phyloP scores from a whole-genome alignment of 1,140 invertebrate genomes.

The Pygmarrhopalites habei region DNA sequence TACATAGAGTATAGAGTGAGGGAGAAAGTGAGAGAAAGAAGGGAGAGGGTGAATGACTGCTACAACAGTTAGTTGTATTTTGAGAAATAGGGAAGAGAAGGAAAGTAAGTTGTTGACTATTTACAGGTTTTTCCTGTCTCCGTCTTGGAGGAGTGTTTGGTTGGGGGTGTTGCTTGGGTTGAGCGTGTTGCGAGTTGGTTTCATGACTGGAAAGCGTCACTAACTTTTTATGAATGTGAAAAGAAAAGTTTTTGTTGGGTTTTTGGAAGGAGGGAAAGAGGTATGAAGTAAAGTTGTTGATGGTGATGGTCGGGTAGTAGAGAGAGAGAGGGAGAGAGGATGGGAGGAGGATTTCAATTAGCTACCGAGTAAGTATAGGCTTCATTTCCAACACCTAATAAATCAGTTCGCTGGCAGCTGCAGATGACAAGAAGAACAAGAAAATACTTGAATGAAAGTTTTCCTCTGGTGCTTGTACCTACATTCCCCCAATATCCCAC shows the following conservation, averaged over 20 bases:
- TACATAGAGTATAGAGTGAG: too few relatives aligned
- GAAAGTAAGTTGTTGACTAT: not conserved
- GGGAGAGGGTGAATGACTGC: not conserved
- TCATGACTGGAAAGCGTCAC: not conserved
- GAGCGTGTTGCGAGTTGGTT: not conserved
- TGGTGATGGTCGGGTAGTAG: too few relatives aligned
- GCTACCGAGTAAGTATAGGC: constrained; percentile 12
- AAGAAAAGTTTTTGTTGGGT: constrained; percentile 5
- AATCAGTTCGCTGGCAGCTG: constrained; percentile 34
- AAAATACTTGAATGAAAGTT: constrained; percentile 20
- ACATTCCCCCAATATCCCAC: constrained; percentile 8
- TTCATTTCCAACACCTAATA: constrained; percentile 36
- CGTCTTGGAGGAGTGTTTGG: not conserved
- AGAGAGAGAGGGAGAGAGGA: constrained; percentile 7
- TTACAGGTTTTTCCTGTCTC: not conserved
- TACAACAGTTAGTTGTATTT: constrained; percentile 7
- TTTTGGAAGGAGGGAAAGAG: too few relatives aligned
- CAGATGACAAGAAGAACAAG: constrained; percentile 30
- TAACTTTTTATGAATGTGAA: constrained; percentile 15
- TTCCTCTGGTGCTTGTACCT: constrained; percentile 2
- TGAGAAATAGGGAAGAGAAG: constrained; percentile 5
- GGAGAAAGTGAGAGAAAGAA: too few relatives aligned
- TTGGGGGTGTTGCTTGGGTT: not conserved
- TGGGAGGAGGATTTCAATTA: constrained; percentile 30
- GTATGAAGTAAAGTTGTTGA: too few relatives aligned